Evolutionary conservation across 2,888 invertebrate species (phyloP).

Genomic region (Chesias legatella): DNA sequence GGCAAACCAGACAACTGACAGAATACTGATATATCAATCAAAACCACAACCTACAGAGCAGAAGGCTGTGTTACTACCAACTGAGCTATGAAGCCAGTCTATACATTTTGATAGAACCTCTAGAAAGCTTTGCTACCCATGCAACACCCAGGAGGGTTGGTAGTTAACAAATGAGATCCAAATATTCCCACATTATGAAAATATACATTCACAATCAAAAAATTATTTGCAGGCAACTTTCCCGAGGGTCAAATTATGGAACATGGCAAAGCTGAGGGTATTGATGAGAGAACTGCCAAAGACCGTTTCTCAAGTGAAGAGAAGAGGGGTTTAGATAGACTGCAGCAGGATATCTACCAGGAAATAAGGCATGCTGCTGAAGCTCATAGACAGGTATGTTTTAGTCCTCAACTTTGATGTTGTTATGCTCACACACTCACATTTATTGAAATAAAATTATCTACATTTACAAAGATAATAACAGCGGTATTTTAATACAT

Average conservation of each 20-base stretch:
- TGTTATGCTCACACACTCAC: too few species aligned
- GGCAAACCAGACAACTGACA: too few species aligned
- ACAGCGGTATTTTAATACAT: too few species aligned
- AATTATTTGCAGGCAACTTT: conserved; percentile 73
- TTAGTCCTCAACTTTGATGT: background rate
- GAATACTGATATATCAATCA: too few species aligned
- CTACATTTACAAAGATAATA: too few species aligned
- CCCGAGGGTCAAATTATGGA: conserved; percentile 95
- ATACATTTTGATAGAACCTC: too few species aligned
- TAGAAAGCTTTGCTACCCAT: too few species aligned
- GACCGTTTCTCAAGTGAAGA: conserved; percentile 92
- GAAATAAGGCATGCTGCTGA: conserved; percentile 98
- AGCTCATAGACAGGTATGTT: conserved; percentile 92
- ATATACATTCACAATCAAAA: background rate
- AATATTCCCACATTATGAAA: background rate
- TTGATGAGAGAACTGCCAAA: conserved; percentile 92
- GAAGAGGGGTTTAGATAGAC: conserved; percentile 93
- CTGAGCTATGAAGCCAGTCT: too few species aligned
- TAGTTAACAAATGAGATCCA: background rate
- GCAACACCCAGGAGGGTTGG: too few species aligned
- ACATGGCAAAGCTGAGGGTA: conserved; percentile 84
- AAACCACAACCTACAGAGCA: too few species aligned
- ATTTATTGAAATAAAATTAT: too few species aligned
- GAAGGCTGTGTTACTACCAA: too few species aligned
- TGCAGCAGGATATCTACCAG: conserved; percentile 95